Evolutionary conservation across 2,113 vertebrate genomes (phyloP), one percentile per base, ranked within the genome.

Genomic region (Elanoides forficatus): DNA sequence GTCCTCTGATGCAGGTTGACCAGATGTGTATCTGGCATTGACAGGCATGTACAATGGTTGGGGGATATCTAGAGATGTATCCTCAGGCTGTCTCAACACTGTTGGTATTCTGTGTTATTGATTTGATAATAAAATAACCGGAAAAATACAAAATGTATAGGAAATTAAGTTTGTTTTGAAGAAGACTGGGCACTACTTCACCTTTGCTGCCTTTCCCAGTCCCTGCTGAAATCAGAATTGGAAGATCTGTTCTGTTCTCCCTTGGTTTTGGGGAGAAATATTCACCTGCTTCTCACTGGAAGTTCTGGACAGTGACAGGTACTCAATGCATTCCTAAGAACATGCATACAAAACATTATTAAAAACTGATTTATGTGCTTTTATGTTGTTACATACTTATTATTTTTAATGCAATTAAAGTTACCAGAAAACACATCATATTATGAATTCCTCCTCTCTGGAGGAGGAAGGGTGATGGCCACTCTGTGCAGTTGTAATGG

Each of bases 41-140:
- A 17, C 18, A 50, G 1, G 3, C 2, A 2, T 1, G 4, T 26
- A 15, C 27, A 76, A 1, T 73, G 56, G 34, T 40, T 68, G 73
- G 15, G 84, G 43, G 66, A 16, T 79, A 17, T 62, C 59, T 88
- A 18, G 63, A 83, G 40, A n/a, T 48, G 56, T 21, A 20, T 81
- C 21, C 48, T 62, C 50, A 43, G 29, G 16, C 16, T 68, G 19
- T 47, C 32, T 56, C 43, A 45, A 18, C 5, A 7, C 43, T 48
- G 7, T 12, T 85, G 34, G 7, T 56, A 22, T 67, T 79, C 22
- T 79, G 25, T 75, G 25, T 32, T 63, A 43, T 42, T 85, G 43
- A 87, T 66, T 60, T 72, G 29, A 43, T 60, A 71, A 63, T 15
- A 87, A 87, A 79, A 84, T 59, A 86, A 42, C 23, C 52, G 11